Percentiles rank a stretch among this genome's conserved stretches.
These are phyloP conservation scores for Homarus gammarus DNA, from an alignment of 2,888 invertebrate species.

Conservation along the genomic window DNA sequence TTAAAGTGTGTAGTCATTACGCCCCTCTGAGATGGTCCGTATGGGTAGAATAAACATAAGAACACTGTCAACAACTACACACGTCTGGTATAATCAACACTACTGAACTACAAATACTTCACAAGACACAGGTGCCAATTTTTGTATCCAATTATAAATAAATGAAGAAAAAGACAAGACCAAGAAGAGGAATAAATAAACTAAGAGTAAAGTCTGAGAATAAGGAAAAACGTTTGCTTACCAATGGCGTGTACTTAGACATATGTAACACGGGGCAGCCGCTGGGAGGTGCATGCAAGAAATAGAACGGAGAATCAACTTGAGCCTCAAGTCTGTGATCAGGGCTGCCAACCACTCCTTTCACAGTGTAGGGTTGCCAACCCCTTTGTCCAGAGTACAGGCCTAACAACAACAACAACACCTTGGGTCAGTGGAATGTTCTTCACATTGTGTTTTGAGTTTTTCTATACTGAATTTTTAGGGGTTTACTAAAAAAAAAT, in stretches of 20 bases:
- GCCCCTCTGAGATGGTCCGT: no score
- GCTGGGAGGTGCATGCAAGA: constrained; percentile 61
- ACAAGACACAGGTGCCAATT: neutral
- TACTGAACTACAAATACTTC: neutral
- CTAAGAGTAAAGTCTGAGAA: neutral
- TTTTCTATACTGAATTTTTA: no score
- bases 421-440: no score
- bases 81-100: neutral
- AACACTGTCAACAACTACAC: no score
- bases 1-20: no score
- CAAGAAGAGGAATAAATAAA: neutral
- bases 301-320: constrained; percentile 44
- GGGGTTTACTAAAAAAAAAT: no score
- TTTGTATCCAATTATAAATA: no score
- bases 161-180: neutral
- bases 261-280: constrained; percentile 56
- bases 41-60: no score
- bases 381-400: neutral
- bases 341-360: constrained; percentile 26
- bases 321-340: constrained; percentile 17
- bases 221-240: constrained; percentile 51
- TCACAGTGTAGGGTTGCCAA: constrained; percentile 32
- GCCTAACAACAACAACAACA: constrained; percentile 12
- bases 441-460: no score
- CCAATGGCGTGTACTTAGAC: constrained; percentile 70